Evolutionary conservation across 92 coral and sea anemone genomes (phyloP).

Genomic region (Bergia sp.): DNA sequence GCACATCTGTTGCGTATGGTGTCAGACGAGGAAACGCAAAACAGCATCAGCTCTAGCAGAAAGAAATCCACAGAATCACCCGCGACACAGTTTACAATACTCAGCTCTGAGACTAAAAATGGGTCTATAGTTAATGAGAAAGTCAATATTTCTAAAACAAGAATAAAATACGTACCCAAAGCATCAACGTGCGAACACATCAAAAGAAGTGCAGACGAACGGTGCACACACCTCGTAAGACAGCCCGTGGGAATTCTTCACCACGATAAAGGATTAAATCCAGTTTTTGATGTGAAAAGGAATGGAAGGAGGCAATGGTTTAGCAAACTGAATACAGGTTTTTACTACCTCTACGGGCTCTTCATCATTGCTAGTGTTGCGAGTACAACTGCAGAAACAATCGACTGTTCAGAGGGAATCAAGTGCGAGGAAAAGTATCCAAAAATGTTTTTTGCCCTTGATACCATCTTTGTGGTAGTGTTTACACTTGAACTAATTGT

Average conservation of each 20-base stretch:
- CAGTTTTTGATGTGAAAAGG: not conserved
- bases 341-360: slow-evolving; percentile 61
- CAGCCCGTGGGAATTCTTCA: too few relatives aligned
- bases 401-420: slow-evolving; percentile 61
- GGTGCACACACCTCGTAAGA: not conserved
- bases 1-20: slow-evolving; percentile 36
- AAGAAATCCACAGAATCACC: not conserved
- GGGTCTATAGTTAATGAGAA: not conserved
- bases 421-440: slow-evolving; percentile 62
- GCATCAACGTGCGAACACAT: not conserved
- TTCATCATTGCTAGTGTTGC: slow-evolving; percentile 79
- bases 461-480: slow-evolving; percentile 74
- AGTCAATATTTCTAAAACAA: not conserved
- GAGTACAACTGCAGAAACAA: slow-evolving; percentile 76
- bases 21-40: slow-evolving; percentile 4
- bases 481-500: slow-evolving; percentile 75
- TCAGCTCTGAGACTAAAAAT: not conserved
- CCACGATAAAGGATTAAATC: too few relatives aligned
- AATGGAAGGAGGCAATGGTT: not conserved
- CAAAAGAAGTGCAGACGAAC: not conserved
- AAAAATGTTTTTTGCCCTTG: slow-evolving; percentile 56
- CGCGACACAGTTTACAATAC: not conserved
- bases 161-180: not conserved
- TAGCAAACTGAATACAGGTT: not conserved
- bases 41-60: too few relatives aligned